Evolutionary conservation across 2,888 invertebrate genomes (phyloP).

Genomic region (Sipha maydis): DNA sequence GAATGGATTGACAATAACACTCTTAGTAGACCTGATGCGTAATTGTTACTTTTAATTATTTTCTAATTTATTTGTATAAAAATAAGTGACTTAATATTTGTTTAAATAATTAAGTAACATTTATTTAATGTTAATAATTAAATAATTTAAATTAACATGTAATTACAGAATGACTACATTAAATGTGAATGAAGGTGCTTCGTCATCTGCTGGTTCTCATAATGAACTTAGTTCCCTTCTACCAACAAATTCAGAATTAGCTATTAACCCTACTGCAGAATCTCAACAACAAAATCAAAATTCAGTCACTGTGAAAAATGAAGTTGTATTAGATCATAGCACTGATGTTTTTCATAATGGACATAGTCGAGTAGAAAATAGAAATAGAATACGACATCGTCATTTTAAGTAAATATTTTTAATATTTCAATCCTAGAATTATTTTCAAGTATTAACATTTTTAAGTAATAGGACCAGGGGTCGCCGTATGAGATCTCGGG

Average conservation of each 20-base stretch:
- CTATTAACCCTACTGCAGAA: constrained; percentile 42
- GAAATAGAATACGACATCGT: constrained; percentile 34
- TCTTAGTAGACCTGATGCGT: constrained; percentile 61
- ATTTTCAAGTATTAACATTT: neutral
- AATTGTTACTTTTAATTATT: neutral
- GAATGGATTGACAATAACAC: constrained; percentile 59
- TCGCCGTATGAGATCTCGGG: constrained; percentile 47
- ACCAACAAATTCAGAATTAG: constrained; percentile 66
- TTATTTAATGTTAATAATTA: neutral
- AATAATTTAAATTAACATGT: neutral
- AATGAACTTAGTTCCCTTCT: constrained; percentile 75
- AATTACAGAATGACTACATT: constrained; percentile 54
- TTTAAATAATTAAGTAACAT: neutral
- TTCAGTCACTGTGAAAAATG: constrained; percentile 11
- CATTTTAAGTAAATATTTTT: constrained; percentile 37
- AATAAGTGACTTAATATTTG: neutral
- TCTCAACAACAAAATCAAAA: constrained; percentile 39
- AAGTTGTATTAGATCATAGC: constrained; percentile 34
- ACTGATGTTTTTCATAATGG: constrained; percentile 4
- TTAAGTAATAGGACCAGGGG: constrained; percentile 7
- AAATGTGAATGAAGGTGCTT: constrained; percentile 64
- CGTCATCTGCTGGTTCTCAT: constrained; percentile 73
- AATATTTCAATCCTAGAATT: neutral
- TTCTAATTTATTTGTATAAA: neutral
- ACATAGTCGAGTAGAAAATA: neutral